Conservation (phyloP, 1,140 invertebrate species). For the Adoxophyes honmai region DNA sequence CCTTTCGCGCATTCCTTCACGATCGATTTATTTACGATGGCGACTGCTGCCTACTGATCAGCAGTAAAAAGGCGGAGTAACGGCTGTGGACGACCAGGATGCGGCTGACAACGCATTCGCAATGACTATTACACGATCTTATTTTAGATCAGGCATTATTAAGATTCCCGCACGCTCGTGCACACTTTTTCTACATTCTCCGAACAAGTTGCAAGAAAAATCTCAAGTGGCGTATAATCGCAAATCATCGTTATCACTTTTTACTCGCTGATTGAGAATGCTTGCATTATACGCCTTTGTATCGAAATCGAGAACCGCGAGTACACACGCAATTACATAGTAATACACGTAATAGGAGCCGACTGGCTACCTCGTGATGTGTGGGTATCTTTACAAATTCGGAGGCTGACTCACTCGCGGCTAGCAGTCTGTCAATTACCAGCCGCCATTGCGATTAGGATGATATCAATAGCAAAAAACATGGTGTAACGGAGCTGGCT, state of each 20-base stretch:
- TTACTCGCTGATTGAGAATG: neutral
- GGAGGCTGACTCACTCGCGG: neutral
- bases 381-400: neutral
- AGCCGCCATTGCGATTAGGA: neutral
- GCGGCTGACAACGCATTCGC: too few species aligned
- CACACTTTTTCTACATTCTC: neutral
- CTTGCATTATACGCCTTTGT: neutral
- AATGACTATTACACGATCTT: too few species aligned
- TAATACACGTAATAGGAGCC: neutral
- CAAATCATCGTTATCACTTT: slow-evolving; percentile 4
- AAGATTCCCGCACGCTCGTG: neutral
- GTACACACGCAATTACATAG: neutral
- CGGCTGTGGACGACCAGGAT: too few species aligned
- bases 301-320: neutral
- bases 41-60: neutral
- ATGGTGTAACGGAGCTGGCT: neutral
- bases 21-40: neutral
- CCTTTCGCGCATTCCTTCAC: slow-evolving; percentile 1
- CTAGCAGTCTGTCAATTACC: neutral
- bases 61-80: too few species aligned
- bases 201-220: neutral
- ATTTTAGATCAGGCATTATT: too few species aligned
- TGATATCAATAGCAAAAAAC: neutral
- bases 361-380: too few species aligned
- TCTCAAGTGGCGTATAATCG: slow-evolving; percentile 1